Base-by-base conservation (phyloP, 1,140 invertebrate genomes). In the Lanistes nyassanus region DNA sequence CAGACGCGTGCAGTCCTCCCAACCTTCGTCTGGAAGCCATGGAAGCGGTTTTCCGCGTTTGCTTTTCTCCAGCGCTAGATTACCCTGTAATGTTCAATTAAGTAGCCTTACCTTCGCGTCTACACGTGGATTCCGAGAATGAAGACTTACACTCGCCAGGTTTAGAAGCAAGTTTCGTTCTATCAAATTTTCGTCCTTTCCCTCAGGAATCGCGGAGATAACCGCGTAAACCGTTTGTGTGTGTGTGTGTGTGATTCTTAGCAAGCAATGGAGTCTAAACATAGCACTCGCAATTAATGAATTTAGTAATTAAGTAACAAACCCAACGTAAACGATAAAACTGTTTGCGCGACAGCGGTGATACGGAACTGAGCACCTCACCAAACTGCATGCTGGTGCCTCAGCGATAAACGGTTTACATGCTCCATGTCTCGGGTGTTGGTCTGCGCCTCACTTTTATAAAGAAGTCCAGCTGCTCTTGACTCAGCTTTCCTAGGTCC, bases 401-500 rank as follows among this genome's bases (percentile, higher is more conserved):
- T 0, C 13, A 13, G 13, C n/a, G n/a, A 55, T 55, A 55, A 16
- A 55, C n/a, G 53, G 53, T n/a, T 55, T 13, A 64, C 37, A 16
- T 64, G 60, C 0, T n/a, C n/a, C 60, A 34, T 26, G 37, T 31
- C 19, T 64, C 13, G 0, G 13, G 34, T 1, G 19, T 55, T 55
- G 53, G n/a, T n/a, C 53, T 36, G 19, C 34, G 26, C 23, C 36
- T 56, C 76, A 88, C 88, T 86, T 96, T 96, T 68, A 97, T 94
- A 83, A 97, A 97, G 89, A 97, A 97, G 81, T 97, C 94, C 26
- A 97, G 83, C 84, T 97, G 92, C 4, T 89, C 82, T 82, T 95
- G 94, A 3, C 83, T 90, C 0, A 97, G 85, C 19, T 89, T 81
- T 0, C 88, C 91, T 36, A 91, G 87, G 82, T 92, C 93, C 82